Conservation (phyloP, 2,797 vertebrate species). For the Sebastes iracundus region DNA sequence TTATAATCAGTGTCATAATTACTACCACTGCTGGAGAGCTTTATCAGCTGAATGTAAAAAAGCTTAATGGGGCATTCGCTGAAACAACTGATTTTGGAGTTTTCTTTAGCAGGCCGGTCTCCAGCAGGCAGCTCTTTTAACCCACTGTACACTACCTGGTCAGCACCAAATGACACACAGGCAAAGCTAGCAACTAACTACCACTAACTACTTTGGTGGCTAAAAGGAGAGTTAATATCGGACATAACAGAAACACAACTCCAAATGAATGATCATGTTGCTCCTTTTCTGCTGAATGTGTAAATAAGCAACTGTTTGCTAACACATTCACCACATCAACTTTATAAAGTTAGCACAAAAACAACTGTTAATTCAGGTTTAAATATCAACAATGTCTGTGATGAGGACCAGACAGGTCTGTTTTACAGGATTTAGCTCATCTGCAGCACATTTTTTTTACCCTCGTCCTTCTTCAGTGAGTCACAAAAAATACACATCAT, state of each 20-base stretch:
- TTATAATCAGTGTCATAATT: no score
- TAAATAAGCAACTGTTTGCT: not conserved
- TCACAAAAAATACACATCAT: not conserved
- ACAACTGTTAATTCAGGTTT: not conserved
- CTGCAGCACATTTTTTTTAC: not conserved
- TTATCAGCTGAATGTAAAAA: no score
- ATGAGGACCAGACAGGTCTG: not conserved
- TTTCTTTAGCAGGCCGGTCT: not conserved
- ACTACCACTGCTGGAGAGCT: no score
- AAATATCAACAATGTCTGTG: not conserved
- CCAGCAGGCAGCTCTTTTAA: not conserved
- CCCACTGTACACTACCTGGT: no score
- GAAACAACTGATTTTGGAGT: no score
- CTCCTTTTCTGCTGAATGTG: not conserved
- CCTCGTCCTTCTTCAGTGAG: not conserved
- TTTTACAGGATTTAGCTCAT: not conserved
- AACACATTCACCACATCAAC: not conserved
- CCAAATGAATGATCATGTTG: no score
- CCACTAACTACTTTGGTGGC: no score
- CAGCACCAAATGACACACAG: no score
- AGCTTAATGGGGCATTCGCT: no score
- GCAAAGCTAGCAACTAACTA: no score
- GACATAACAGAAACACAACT: no score
- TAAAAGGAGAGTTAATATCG: no score
- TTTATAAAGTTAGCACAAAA: not conserved